phyloP scores from a whole-genome alignment of 1,140 invertebrate genomes.

The Panonychus citri region DNA sequence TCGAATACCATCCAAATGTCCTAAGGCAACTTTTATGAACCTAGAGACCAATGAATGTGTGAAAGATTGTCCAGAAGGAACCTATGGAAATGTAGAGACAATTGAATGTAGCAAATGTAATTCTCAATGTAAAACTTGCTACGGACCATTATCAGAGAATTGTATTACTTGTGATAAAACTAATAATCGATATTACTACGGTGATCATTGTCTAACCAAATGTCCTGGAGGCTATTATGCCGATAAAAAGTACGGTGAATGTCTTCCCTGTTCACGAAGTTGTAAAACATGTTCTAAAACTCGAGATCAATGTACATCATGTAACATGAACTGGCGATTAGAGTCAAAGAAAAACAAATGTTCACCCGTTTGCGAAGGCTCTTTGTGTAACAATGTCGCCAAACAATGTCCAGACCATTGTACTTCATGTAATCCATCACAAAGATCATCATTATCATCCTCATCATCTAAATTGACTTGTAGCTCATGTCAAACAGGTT shows the following conservation, averaged over 20 bases:
- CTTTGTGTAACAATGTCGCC: not conserved
- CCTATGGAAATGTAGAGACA: slow-evolving; percentile 24
- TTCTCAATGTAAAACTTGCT: slow-evolving; percentile 42
- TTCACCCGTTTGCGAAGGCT: slow-evolving; percentile 35
- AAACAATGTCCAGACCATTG: not conserved
- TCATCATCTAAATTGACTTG: slow-evolving; percentile 29
- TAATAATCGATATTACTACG: slow-evolving; percentile 38
- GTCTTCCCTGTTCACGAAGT: slow-evolving; percentile 47
- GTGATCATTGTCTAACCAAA: slow-evolving; percentile 37
- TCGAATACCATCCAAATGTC: slow-evolving; percentile 4
- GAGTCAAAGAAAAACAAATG: slow-evolving; percentile 47
- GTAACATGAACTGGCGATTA: slow-evolving; percentile 39
- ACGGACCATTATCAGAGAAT: slow-evolving; percentile 35
- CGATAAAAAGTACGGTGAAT: slow-evolving; percentile 16
- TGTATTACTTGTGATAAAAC: slow-evolving; percentile 44
- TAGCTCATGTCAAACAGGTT: slow-evolving; percentile 50
- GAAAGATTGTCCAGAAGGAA: slow-evolving; percentile 6
- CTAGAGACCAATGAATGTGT: slow-evolving; percentile 6
- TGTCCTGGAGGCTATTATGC: slow-evolving; percentile 45
- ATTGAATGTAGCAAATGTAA: slow-evolving; percentile 41
- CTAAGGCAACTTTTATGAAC: slow-evolving; percentile 1
- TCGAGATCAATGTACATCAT: slow-evolving; percentile 48
- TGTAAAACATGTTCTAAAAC: slow-evolving; percentile 44
- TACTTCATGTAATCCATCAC: slow-evolving; percentile 43
- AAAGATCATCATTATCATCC: slow-evolving; percentile 23